A percentile compares a stretch with the other conserved stretches of the same genome.
These are phyloP conservation scores for Hucho hucho DNA, from an alignment of 2,113 vertebrate species.

Conservation along the genomic window DNA sequence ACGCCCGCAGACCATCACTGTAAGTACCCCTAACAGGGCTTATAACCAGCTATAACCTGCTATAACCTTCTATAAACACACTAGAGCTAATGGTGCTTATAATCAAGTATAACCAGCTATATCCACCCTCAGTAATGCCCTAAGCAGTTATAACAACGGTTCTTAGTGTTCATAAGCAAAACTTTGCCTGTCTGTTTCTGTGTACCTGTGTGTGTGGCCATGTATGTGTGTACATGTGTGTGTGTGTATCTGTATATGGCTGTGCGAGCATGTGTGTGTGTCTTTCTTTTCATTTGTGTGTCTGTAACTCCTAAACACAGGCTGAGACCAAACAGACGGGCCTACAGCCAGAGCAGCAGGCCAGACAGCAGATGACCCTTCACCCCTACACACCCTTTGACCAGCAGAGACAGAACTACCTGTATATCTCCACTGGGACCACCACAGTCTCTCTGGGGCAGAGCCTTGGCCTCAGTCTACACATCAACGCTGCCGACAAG, in stretches of 20 bases:
- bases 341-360: constrained; percentile 70
- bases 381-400: constrained; percentile 61
- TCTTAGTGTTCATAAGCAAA: neutral
- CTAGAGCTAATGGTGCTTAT: neutral
- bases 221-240: neutral
- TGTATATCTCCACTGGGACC: constrained; percentile 65
- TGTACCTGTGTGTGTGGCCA: neutral
- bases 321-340: constrained; percentile 61
- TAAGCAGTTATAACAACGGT: neutral
- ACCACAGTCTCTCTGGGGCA: constrained; percentile 57
- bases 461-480: constrained; percentile 64
- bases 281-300: neutral
- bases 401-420: constrained; percentile 57
- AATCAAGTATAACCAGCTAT: neutral
- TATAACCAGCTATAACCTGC: neutral
- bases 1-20: neutral
- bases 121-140: neutral
- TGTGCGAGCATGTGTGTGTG: neutral
- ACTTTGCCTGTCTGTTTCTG: neutral
- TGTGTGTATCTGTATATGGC: neutral
- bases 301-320: constrained; percentile 52
- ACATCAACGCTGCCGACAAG: constrained; percentile 16
- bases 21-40: neutral
- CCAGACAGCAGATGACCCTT: constrained; percentile 52
- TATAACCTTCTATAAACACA: neutral